Percentiles rank a stretch among this genome's conserved stretches.
These are phyloP conservation scores for Scaptomyza caliginosa DNA, from an alignment of 2,888 invertebrate genomes.

Conservation along the genomic window DNA sequence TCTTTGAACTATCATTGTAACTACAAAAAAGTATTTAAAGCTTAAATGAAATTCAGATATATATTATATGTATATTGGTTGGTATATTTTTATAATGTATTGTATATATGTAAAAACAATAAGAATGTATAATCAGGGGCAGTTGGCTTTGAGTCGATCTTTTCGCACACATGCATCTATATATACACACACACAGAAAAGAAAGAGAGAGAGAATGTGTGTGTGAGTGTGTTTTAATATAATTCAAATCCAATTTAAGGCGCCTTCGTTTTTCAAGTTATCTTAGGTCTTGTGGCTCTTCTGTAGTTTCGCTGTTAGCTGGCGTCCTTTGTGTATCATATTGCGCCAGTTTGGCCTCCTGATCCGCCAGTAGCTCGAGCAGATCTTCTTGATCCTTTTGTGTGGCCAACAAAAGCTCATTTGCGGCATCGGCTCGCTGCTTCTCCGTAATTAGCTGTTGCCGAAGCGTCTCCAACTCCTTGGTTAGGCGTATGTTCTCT, in stretches of 20 bases:
- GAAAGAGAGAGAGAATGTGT: background rate
- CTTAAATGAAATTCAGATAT: constrained; percentile 15
- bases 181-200: background rate
- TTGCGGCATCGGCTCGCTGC: constrained; percentile 66
- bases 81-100: constrained; percentile 13
- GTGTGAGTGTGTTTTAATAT: constrained; percentile 18
- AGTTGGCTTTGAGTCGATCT: constrained; percentile 40
- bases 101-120: constrained; percentile 53
- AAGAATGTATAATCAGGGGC: constrained; percentile 54
- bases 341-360: constrained; percentile 88
- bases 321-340: constrained; percentile 86
- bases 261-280: constrained; percentile 26
- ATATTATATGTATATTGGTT: constrained; percentile 18
- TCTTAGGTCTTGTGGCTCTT: constrained; percentile 10
- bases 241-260: background rate
- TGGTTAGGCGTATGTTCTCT: constrained; percentile 82
- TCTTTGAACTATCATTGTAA: background rate
- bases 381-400: constrained; percentile 97
- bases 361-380: constrained; percentile 94
- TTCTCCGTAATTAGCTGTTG: constrained; percentile 71
- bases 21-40: constrained; percentile 1
- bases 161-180: background rate
- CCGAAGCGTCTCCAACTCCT: constrained; percentile 78
- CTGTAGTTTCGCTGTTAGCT: background rate
- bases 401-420: constrained; percentile 87